These are phyloP conservation scores for Genyomyrus donnyi DNA, from an alignment of 2,113 vertebrate genomes.

Conservation along the genomic window DNA sequence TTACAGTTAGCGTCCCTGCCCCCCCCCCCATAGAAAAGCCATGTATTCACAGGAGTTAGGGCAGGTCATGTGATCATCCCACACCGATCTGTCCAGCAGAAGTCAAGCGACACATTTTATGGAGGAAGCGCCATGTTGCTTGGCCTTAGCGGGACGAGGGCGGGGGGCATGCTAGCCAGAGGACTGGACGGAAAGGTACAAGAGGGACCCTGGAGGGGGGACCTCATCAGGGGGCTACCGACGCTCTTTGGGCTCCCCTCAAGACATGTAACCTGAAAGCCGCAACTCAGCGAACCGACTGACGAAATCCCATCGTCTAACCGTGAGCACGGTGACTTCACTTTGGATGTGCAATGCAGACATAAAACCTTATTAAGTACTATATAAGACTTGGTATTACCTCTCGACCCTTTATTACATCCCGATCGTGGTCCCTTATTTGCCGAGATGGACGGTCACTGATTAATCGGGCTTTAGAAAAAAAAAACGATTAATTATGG, in stretches of 20 bases:
- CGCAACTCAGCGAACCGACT: not conserved
- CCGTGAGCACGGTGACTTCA: not conserved
- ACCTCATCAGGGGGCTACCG: not conserved
- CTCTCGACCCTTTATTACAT: not conserved
- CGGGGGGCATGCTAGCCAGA: not conserved
- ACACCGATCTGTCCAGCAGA: not conserved
- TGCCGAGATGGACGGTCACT: not conserved
- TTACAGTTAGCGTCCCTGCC: not conserved
- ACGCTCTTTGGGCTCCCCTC: not conserved
- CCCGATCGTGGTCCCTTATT: not conserved
- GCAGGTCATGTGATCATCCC: not conserved
- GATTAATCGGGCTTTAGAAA: not conserved
- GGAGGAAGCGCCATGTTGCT: not conserved
- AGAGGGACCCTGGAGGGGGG: not conserved
- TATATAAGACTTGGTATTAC: not conserved
- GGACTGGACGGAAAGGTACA: not conserved
- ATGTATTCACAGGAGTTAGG: not conserved
- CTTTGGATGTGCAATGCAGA: conserved; percentile 2
- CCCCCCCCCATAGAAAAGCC: not conserved
- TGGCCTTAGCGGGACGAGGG: not conserved
- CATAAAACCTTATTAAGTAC: conserved; percentile 2
- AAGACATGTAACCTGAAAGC: not conserved
- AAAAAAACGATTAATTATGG: not conserved
- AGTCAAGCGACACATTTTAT: not conserved
- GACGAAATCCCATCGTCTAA: not conserved